Evolutionary conservation across 2,888 invertebrate species (phyloP).

Genomic region (Tetragonisca angustula): DNA sequence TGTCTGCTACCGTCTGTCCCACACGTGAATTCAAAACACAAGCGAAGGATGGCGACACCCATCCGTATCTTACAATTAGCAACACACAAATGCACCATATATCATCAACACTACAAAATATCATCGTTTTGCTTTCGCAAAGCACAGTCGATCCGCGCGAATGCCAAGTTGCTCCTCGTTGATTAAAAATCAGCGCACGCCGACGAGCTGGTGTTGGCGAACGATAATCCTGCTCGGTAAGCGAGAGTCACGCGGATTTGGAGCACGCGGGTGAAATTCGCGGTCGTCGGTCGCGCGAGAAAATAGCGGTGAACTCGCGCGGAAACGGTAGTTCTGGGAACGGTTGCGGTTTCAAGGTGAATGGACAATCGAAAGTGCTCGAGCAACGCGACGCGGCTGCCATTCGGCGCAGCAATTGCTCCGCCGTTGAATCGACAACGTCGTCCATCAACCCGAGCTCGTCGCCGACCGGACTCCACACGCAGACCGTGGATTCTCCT

Average conservation of each 20-base stretch:
- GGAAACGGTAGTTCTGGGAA: slow-evolving; percentile 36
- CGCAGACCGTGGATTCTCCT: slow-evolving; percentile 27
- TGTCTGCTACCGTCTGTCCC: too few species aligned
- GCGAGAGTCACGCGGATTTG: neutral
- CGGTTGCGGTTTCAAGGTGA: slow-evolving; percentile 59
- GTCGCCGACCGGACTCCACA: neutral
- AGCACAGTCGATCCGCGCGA: too few species aligned
- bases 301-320: neutral
- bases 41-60: too few species aligned
- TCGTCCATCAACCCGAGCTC: slow-evolving; percentile 51
- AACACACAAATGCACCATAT: too few species aligned
- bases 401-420: slow-evolving; percentile 31
- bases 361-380: slow-evolving; percentile 59
- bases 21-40: too few species aligned
- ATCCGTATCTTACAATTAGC: too few species aligned
- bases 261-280: slow-evolving; percentile 8
- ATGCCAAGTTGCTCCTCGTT: too few species aligned
- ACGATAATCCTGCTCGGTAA: neutral
- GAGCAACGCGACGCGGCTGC: slow-evolving; percentile 4
- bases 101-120: too few species aligned
- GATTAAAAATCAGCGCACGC: neutral
- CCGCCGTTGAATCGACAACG: slow-evolving; percentile 44
- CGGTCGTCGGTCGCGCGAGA: slow-evolving; percentile 22
- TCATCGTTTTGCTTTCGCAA: too few species aligned
- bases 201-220: neutral